Conservation (phyloP, 2,888 invertebrate genomes). For the Athalia rosae region DNA sequence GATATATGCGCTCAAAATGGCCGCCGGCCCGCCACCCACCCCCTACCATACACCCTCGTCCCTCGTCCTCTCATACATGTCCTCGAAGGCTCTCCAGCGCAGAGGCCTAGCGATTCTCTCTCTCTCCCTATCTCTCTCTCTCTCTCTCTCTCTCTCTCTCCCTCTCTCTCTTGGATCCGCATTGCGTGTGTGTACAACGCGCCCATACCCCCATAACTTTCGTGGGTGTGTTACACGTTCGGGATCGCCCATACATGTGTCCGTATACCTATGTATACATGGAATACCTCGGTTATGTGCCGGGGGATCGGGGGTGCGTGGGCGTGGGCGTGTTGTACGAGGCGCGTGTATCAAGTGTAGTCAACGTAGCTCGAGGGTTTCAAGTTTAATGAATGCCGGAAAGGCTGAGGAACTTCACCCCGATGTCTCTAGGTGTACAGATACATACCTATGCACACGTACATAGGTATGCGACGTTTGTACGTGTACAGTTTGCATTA, state of each 20-base stretch:
- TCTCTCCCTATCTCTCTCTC: too few relatives aligned
- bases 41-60: constrained; percentile 53
- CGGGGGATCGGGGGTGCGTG: not conserved
- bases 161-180: constrained; percentile 52
- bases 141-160: too few relatives aligned
- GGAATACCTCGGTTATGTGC: not conserved
- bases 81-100: constrained; percentile 56
- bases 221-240: constrained; percentile 14
- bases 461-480: not conserved
- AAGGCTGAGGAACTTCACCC: constrained; percentile 40
- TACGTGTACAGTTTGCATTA: too few relatives aligned
- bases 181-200: constrained; percentile 42
- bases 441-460: not conserved
- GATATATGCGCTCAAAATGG: constrained; percentile 74
- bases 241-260: constrained; percentile 10
- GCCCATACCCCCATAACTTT: constrained; percentile 50
- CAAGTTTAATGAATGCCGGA: constrained; percentile 45
- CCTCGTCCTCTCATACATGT: constrained; percentile 49
- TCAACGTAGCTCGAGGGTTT: constrained; percentile 41
- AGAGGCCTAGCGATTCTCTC: constrained; percentile 48
- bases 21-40: constrained; percentile 73
- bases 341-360: constrained; percentile 41
- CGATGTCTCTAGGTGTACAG: not conserved
- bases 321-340: constrained; percentile 17
- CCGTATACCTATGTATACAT: not conserved